These are phyloP conservation scores for Peromyscus aztecus DNA, from an alignment of 2,797 vertebrate species.

Conservation along the genomic window DNA sequence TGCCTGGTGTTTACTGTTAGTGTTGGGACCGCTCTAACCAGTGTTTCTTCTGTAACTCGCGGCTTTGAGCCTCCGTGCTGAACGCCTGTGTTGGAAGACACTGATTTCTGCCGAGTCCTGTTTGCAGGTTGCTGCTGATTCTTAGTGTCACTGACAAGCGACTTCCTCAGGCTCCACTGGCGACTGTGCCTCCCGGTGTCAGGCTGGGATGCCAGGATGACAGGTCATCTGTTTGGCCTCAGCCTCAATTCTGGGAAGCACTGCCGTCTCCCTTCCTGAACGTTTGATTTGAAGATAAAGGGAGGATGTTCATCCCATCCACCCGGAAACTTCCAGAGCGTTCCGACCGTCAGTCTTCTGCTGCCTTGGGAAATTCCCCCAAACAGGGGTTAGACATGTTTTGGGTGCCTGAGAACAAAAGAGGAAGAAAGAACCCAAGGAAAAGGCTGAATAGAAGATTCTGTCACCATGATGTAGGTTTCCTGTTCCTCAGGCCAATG, in stretches of 20 bases:
- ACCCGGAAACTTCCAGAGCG: constrained; percentile 27
- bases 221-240: constrained; percentile 65
- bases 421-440: not conserved
- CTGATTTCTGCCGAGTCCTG: not conserved
- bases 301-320: constrained; percentile 71
- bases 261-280: constrained; percentile 70
- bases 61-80: not conserved
- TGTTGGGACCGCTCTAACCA: not conserved
- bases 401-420: not conserved
- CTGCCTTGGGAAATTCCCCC: constrained; percentile 61
- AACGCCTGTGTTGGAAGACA: constrained; percentile 3
- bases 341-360: constrained; percentile 36
- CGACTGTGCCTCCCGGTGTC: not conserved
- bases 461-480: not conserved
- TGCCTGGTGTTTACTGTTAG: not conserved
- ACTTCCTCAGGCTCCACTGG: constrained; percentile 27
- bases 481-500: not conserved
- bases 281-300: constrained; percentile 84
- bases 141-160: not conserved
- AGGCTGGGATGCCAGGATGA: constrained; percentile 13
- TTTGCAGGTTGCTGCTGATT: not conserved
- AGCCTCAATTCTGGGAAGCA: constrained; percentile 80
- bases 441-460: not conserved
- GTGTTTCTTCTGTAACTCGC: not conserved
- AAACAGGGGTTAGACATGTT: not conserved